Conservation (phyloP, 1,140 invertebrate species). For the Panagrolaimus sp. region DNA sequence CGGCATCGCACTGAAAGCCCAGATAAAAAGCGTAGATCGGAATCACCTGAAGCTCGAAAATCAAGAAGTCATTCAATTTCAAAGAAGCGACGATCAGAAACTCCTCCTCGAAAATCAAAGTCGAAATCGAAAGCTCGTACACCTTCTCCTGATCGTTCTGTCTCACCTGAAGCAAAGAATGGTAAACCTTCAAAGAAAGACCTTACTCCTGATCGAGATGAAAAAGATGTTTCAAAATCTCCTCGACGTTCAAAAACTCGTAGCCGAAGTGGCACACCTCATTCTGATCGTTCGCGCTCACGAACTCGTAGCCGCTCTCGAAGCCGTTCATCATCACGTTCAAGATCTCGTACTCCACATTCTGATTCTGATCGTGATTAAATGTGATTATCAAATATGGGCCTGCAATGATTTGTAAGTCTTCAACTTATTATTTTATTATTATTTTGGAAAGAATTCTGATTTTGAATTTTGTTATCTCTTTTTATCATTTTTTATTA, state of each 20-base stretch:
- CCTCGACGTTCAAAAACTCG: conserved; percentile 15
- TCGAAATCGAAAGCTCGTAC: background rate
- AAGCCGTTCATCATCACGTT: background rate
- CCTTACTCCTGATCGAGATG: background rate
- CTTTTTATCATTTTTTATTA: background rate
- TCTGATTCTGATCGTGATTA: conserved; percentile 7
- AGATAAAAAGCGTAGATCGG: background rate
- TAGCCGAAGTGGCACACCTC: conserved; percentile 12
- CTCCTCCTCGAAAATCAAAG: background rate
- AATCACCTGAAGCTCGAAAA: background rate
- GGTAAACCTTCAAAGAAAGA: background rate
- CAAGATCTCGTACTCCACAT: background rate
- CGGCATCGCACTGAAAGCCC: background rate
- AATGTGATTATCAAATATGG: background rate
- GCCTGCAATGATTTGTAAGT: background rate
- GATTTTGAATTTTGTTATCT: background rate
- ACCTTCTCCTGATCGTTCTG: background rate
- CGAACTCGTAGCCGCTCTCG: conserved; percentile 21
- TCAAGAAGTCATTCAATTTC: background rate
- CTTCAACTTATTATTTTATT: background rate
- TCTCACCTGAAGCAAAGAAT: background rate
- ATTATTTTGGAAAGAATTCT: background rate
- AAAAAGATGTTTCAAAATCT: no score
- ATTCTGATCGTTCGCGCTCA: background rate
- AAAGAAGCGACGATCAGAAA: background rate